Percentiles rank a stretch among this genome's conserved stretches.
These are phyloP conservation scores for Calliopum simillimum DNA, from an alignment of 2,888 invertebrate genomes.

Conservation along the genomic window DNA sequence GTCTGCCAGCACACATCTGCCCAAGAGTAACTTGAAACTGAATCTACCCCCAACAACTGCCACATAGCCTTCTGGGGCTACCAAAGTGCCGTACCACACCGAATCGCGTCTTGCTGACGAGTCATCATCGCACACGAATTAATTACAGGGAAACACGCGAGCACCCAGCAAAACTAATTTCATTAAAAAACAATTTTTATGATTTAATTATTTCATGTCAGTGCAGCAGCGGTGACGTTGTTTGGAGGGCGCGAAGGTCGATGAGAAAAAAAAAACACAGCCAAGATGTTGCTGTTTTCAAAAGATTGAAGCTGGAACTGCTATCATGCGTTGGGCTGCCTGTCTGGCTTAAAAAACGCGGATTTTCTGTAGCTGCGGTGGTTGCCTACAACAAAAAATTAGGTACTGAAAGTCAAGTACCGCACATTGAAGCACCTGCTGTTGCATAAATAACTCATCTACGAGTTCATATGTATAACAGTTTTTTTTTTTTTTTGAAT, in stretches of 20 bases:
- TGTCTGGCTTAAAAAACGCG: neutral
- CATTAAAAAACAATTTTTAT: conserved; percentile 50
- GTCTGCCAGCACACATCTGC: too few relatives aligned
- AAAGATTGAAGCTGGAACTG: neutral
- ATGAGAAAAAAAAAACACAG: neutral
- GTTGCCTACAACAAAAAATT: too few relatives aligned
- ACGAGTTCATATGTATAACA: too few relatives aligned
- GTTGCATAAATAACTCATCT: conserved; percentile 54
- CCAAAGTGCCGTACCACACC: neutral
- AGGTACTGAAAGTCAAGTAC: neutral
- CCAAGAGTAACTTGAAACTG: too few relatives aligned
- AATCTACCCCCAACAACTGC: too few relatives aligned
- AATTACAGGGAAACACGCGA: conserved; percentile 39
- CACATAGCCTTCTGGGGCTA: too few relatives aligned
- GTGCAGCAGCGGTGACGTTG: conserved; percentile 13
- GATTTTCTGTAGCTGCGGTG: neutral
- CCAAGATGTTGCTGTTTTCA: neutral
- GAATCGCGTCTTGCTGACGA: neutral
- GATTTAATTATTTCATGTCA: conserved; percentile 49
- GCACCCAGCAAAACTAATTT: conserved; percentile 47
- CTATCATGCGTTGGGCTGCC: neutral
- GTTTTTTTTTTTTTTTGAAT: too few relatives aligned
- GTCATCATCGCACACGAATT: conserved; percentile 15
- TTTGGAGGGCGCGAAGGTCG: neutral
- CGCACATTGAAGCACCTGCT: conserved; percentile 31